Evolutionary conservation across 1,140 invertebrate genomes (phyloP).

Genomic region (Aplysia californica): DNA sequence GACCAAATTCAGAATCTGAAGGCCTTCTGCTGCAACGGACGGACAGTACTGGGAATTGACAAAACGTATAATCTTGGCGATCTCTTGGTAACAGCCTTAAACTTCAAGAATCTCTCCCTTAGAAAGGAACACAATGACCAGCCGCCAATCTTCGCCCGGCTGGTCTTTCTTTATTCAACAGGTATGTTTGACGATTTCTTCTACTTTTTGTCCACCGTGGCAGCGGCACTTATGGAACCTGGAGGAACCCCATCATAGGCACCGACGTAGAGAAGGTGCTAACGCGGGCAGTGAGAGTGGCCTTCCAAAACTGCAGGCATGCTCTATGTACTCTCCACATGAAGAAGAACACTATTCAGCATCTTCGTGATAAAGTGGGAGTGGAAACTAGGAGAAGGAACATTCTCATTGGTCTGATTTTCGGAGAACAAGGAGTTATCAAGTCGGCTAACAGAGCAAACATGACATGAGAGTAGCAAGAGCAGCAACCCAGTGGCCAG

Average conservation of each 20-base stretch:
- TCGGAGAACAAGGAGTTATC: not conserved
- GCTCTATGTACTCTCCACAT: not conserved
- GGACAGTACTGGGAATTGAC: no score
- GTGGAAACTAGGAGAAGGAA: not conserved
- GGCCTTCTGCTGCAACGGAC: slow-evolving; percentile 7
- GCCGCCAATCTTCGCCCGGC: not conserved
- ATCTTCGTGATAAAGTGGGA: not conserved
- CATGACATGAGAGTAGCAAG: not conserved
- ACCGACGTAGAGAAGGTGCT: not conserved
- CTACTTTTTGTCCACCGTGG: not conserved
- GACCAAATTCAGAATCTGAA: slow-evolving; percentile 8
- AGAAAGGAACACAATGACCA: slow-evolving; percentile 5
- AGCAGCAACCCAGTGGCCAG: not conserved
- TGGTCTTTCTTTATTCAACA: slow-evolving; percentile 3
- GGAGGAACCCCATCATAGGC: not conserved
- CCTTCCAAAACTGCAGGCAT: slow-evolving; percentile 5
- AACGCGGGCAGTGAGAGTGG: not conserved
- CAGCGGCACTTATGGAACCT: not conserved
- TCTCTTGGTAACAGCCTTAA: slow-evolving; percentile 4
- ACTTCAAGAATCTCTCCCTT: not conserved
- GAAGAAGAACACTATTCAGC: not conserved
- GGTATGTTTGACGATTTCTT: slow-evolving; percentile 2
- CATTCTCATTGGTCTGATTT: not conserved
- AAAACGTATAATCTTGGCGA: slow-evolving; percentile 9
- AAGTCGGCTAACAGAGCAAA: not conserved